Conservation (phyloP, 1,140 invertebrate genomes). For the Zaprionus gabonicus region DNA sequence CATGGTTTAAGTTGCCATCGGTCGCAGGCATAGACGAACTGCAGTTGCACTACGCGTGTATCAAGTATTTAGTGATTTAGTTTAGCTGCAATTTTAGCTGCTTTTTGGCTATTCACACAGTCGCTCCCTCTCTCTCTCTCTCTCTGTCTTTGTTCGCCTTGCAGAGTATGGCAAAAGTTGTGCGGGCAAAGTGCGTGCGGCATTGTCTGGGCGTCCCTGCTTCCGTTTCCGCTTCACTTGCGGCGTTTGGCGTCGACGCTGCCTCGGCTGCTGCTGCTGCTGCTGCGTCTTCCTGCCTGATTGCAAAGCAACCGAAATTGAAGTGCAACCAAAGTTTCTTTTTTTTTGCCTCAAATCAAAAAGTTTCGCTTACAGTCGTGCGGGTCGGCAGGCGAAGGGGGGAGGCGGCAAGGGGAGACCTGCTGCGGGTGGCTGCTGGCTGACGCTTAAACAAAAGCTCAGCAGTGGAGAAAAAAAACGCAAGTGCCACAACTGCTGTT, state of each 20-base stretch:
- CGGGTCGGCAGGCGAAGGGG: not conserved
- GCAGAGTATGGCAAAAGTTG: conserved; percentile 57
- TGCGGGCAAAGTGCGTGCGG: conserved; percentile 62
- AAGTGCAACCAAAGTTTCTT: conserved; percentile 73
- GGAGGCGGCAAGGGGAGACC: not conserved
- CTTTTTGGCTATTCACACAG: not conserved
- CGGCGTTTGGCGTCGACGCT: conserved; percentile 58
- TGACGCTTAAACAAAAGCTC: conserved; percentile 60
- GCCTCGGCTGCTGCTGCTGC: conserved; percentile 6
- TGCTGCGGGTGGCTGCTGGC: conserved; percentile 18
- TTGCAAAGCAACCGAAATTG: conserved; percentile 79
- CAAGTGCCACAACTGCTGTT: conserved; percentile 51
- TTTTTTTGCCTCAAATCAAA: conserved; percentile 69
- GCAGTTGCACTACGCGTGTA: not conserved
- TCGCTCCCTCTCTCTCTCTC: not conserved
- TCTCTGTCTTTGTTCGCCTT: not conserved
- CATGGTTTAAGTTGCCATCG: not conserved
- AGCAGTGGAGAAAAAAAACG: conserved; percentile 58
- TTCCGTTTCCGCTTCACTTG: conserved; percentile 74
- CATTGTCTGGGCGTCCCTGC: conserved; percentile 59
- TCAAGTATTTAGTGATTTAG: not conserved
- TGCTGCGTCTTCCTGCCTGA: conserved; percentile 51
- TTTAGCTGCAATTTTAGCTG: conserved; percentile 54
- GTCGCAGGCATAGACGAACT: not conserved
- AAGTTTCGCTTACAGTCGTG: conserved; percentile 64